Conservation (phyloP, 2,888 invertebrate species). For the Archips crataeganus region DNA sequence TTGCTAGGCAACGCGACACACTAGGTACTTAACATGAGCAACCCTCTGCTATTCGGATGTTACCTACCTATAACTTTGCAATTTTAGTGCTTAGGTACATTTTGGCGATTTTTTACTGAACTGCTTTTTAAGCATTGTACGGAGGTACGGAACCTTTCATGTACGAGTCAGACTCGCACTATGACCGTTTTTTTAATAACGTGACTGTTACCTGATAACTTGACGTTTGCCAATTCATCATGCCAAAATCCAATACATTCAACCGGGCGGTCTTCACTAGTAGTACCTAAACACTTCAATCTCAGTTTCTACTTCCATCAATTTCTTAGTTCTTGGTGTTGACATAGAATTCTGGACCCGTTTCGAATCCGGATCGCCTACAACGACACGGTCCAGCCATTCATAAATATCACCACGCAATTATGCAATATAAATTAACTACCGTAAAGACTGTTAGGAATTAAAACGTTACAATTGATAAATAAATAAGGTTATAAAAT, state of each 20-base stretch:
- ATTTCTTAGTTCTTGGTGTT: constrained; percentile 50
- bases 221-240: not conserved
- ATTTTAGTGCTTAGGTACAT: no score
- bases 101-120: no score
- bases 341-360: constrained; percentile 67
- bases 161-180: no score
- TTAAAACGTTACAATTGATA: constrained; percentile 38
- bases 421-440: constrained; percentile 71
- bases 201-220: no score
- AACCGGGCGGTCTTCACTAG: not conserved
- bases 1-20: no score
- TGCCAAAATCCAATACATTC: not conserved
- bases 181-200: no score
- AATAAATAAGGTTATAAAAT: constrained; percentile 58
- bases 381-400: constrained; percentile 52
- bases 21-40: no score
- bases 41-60: no score
- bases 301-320: constrained; percentile 13
- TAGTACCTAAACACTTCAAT: not conserved
- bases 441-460: constrained; percentile 38
- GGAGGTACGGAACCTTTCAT: no score
- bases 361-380: constrained; percentile 75
- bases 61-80: no score
- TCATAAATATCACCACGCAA: constrained; percentile 75
- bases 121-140: no score